Percentiles rank a stretch among this genome's conserved stretches.
These are phyloP conservation scores for Epirrhoe alternata DNA, from an alignment of 2,888 invertebrate species.

Conservation along the genomic window DNA sequence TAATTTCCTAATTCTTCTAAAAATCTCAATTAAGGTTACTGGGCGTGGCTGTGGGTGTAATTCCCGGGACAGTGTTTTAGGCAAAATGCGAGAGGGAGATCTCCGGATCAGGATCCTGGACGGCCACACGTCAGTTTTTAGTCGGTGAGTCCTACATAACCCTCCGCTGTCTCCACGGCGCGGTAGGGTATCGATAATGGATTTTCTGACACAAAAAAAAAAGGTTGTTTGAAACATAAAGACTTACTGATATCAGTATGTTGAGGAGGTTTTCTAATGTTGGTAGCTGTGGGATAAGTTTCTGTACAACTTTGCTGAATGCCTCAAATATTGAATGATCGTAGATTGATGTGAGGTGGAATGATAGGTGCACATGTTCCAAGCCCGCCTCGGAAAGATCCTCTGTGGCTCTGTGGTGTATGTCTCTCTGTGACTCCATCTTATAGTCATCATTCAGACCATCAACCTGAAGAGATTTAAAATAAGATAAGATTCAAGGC, in stretches of 20 bases:
- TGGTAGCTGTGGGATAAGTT: constrained; percentile 98
- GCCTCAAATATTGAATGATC: constrained; percentile 99
- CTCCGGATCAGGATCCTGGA: too few relatives aligned
- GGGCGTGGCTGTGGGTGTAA: too few relatives aligned
- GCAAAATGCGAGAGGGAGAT: too few relatives aligned
- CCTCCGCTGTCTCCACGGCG: too few relatives aligned
- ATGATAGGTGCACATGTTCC: constrained; percentile 95
- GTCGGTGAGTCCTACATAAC: too few relatives aligned
- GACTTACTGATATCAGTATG: constrained; percentile 97
- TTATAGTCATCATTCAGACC: constrained; percentile 99
- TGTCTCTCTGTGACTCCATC: constrained; percentile 99
- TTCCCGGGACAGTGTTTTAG: too few relatives aligned
- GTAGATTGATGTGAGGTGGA: constrained; percentile 99
- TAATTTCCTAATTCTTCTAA: too few relatives aligned
- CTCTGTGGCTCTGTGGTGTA: constrained; percentile 98
- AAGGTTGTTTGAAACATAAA: not conserved
- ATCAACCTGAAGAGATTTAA: constrained; percentile 88
- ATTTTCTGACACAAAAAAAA: too few relatives aligned
- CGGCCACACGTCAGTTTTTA: too few relatives aligned
- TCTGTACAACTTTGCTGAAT: constrained; percentile 99
- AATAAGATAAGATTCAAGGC: not conserved
- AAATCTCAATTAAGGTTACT: too few relatives aligned
- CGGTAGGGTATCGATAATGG: too few relatives aligned
- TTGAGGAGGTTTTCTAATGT: constrained; percentile 98
- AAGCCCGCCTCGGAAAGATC: constrained; percentile 95